Conservation (phyloP, 2,797 vertebrate genomes). For the Tokudaia muenninki region DNA sequence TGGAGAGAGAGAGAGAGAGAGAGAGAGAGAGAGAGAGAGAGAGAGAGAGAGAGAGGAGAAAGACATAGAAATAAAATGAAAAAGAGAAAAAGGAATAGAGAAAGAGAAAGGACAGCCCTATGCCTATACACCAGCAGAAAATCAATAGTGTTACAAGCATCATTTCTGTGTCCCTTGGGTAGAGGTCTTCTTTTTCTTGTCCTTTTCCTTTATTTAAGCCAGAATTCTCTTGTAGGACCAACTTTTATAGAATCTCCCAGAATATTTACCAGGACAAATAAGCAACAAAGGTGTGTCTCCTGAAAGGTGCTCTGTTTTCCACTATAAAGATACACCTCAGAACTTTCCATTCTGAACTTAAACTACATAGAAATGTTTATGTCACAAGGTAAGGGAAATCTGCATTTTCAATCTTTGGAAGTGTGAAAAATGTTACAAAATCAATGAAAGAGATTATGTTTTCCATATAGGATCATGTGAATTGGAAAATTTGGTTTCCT, state of each 20-base stretch:
- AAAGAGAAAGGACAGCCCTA: neutral
- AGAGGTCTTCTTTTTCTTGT: neutral
- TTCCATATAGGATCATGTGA: neutral
- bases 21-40: no score
- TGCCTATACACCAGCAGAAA: neutral
- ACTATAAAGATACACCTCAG: neutral
- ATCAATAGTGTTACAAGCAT: neutral
- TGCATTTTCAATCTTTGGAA: conserved; percentile 39
- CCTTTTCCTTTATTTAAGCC: neutral
- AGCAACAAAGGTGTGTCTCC: neutral
- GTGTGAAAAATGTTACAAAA: neutral
- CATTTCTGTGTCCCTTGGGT: neutral
- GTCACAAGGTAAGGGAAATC: neutral
- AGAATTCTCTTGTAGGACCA: neutral
- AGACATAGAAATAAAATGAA: neutral
- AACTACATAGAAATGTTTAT: neutral
- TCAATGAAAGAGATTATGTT: neutral
- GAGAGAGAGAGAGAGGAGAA: no score
- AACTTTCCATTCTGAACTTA: neutral
- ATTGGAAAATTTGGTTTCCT: neutral
- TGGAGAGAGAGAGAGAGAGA: no score
- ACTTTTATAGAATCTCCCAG: conserved; percentile 2
- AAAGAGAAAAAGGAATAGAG: neutral
- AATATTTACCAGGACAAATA: conserved; percentile 11
- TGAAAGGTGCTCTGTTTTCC: neutral